Evolutionary conservation across 2,888 invertebrate genomes (phyloP).

Genomic region (Eubasilissa splendida): DNA sequence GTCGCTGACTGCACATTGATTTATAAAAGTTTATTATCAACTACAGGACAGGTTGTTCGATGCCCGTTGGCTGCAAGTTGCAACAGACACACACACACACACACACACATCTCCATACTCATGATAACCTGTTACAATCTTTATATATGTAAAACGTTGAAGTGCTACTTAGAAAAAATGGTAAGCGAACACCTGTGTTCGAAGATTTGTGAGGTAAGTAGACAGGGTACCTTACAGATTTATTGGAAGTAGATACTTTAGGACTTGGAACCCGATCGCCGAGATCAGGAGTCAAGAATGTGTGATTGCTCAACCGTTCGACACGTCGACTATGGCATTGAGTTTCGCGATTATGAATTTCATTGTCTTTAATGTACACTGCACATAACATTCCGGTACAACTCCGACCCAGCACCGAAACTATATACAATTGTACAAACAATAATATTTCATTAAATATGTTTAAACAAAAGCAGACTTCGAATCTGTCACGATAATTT

Average conservation of each 20-base stretch:
- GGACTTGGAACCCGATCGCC: slow-evolving; percentile 2
- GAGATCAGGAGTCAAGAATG: slow-evolving; percentile 43
- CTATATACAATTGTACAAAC: no score
- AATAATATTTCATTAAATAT: no score
- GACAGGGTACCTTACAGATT: background rate
- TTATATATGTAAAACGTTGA: slow-evolving; percentile 42
- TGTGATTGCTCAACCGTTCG: slow-evolving; percentile 1
- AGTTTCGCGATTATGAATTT: background rate
- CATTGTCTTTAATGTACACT: background rate
- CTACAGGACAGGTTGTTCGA: slow-evolving; percentile 12
- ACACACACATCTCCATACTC: slow-evolving; percentile 14
- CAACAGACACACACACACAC: slow-evolving; percentile 25
- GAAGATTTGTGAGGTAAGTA: slow-evolving; percentile 3
- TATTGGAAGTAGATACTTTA: background rate
- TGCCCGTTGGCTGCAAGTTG: slow-evolving; percentile 37
- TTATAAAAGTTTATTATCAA: slow-evolving; percentile 31
- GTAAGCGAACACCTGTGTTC: slow-evolving; percentile 52
- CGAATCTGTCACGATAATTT: no score
- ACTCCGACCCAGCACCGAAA: no score
- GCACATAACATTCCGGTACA: background rate
- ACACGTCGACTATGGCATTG: background rate
- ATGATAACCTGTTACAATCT: slow-evolving; percentile 51
- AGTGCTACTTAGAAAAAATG: slow-evolving; percentile 47
- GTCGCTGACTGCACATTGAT: slow-evolving; percentile 19
- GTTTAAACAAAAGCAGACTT: no score